Conservation (phyloP, 2,113 vertebrate genomes). For the Pachypanchax playfairii region DNA sequence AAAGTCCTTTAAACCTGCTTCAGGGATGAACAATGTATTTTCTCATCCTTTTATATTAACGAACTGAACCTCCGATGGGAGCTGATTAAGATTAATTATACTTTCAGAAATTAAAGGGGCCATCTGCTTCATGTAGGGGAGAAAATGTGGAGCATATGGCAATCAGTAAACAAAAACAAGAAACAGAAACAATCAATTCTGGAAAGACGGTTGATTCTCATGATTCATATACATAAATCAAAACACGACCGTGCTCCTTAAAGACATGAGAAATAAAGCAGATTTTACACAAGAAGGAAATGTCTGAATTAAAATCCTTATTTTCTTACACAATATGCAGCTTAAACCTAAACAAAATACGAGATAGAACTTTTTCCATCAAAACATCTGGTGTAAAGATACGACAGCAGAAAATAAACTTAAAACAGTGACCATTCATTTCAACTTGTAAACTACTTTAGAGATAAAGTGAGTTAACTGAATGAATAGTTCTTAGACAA, state of each 20-base stretch:
- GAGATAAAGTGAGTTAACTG: not conserved
- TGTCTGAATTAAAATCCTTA: not conserved
- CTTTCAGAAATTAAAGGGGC: slow-evolving; percentile 52
- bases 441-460: not conserved
- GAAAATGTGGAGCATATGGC: slow-evolving; percentile 42
- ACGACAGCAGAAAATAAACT: not conserved
- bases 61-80: slow-evolving; percentile 40
- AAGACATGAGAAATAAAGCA: slow-evolving; percentile 2
- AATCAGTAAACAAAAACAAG: slow-evolving; percentile 20
- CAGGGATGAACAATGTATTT: slow-evolving; percentile 34
- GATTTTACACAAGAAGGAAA: slow-evolving; percentile 4
- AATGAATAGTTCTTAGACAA: not conserved
- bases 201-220: slow-evolving; percentile 10
- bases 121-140: slow-evolving; percentile 62
- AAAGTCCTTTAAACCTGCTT: slow-evolving; percentile 36
- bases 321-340: not conserved
- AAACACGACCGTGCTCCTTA: not conserved
- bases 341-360: not conserved
- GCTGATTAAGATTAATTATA: slow-evolving; percentile 61
- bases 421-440: not conserved
- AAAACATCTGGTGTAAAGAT: not conserved
- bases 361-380: slow-evolving; percentile 1
- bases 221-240: slow-evolving; percentile 4
- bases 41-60: slow-evolving; percentile 52
- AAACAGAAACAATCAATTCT: slow-evolving; percentile 7